These are phyloP conservation scores for Zosterops lateralis DNA, from an alignment of 2,113 vertebrate species.

Conservation along the genomic window DNA sequence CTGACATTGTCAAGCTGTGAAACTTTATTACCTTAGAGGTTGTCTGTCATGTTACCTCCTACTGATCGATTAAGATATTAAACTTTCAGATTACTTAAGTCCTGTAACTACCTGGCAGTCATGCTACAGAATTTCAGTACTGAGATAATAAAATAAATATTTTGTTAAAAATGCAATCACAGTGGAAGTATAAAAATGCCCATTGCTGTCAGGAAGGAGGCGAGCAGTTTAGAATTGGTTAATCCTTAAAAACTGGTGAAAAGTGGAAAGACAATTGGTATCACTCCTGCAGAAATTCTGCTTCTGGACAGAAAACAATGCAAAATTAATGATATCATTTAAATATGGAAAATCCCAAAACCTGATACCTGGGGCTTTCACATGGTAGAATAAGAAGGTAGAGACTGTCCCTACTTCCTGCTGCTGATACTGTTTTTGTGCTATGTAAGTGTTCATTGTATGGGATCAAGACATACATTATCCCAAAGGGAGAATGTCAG, in stretches of 20 bases:
- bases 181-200: not conserved
- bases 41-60: not conserved
- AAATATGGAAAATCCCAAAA: not conserved
- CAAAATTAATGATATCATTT: not conserved
- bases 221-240: not conserved
- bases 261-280: not conserved
- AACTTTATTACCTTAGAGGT: not conserved
- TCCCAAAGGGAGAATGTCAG: not conserved
- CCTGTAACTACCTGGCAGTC: not conserved
- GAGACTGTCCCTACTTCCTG: not conserved
- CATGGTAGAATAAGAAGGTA: not conserved
- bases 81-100: not conserved
- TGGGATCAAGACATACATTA: not conserved
- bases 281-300: not conserved
- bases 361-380: not conserved
- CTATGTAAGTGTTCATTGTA: not conserved
- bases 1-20: not conserved
- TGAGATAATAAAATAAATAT: not conserved
- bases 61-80: not conserved
- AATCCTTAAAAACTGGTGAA: not conserved
- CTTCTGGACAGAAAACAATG: not conserved
- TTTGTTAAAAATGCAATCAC: not conserved
- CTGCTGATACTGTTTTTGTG: accelerated
- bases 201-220: accelerated
- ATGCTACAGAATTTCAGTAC: not conserved